phyloP scores from a whole-genome alignment of 2,888 invertebrate species.

The Eristalinus aeneus region DNA sequence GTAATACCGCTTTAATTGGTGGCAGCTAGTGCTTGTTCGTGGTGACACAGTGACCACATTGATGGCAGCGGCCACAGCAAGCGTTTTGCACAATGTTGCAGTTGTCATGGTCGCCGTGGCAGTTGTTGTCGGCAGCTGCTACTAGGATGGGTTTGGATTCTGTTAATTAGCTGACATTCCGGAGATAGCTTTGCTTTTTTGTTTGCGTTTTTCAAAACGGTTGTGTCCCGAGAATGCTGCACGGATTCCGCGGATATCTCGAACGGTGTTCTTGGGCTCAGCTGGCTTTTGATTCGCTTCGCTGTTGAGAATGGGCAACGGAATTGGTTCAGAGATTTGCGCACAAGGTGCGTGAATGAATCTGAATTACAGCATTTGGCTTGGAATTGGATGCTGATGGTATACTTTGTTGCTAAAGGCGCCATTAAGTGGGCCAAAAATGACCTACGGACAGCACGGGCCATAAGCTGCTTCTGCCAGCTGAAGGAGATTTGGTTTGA shows the following conservation, averaged over 20 bases:
- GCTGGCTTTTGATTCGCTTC: neutral
- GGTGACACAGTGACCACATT: constrained; percentile 61
- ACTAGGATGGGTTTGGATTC: constrained; percentile 39
- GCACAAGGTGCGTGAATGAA: neutral
- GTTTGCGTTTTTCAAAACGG: neutral
- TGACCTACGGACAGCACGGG: no score
- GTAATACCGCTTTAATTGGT: constrained; percentile 60
- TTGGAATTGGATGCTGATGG: neutral
- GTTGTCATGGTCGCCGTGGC: no score
- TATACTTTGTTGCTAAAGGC: neutral
- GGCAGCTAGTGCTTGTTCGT: constrained; percentile 52
- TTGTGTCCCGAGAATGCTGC: constrained; percentile 21
- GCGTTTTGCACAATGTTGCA: constrained; percentile 27
- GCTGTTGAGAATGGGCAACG: neutral
- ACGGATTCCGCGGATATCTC: constrained; percentile 28
- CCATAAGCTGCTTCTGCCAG: no score
- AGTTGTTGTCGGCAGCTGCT: no score
- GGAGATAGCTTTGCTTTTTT: neutral
- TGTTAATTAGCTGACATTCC: constrained; percentile 64
- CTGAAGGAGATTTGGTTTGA: no score
- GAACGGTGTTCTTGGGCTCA: neutral
- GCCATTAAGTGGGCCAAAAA: no score
- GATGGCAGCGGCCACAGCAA: constrained; percentile 18
- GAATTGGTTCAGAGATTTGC: neutral
- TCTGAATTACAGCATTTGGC: neutral